Base-by-base conservation (phyloP, 2,888 invertebrate species). In the Chalcis sispes region DNA sequence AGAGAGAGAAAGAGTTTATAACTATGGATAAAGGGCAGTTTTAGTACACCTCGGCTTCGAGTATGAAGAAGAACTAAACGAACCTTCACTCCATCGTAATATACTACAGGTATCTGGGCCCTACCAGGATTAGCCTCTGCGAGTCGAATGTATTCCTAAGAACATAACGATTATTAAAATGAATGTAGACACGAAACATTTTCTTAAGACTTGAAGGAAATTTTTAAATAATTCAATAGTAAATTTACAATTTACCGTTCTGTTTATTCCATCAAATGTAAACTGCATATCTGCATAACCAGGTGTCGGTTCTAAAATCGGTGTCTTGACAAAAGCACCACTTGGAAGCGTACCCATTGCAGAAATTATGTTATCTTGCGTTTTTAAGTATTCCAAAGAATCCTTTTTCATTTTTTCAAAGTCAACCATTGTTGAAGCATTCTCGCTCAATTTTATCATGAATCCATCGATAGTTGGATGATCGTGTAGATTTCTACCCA, bases 401-500 rank as follows among this genome's bases (percentile, higher is more conserved):
- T 54, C 66, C 2, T 56, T 23, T 18, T 56, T 18, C n/a, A 42
- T 40, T 2, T 5, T 7, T 3, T 67, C 66, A 1, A 13, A 25
- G 13, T 56, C 52, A 5, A 15, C 27, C 2, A 42, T 2, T 18
- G 42, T 40, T 15, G 23, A 8, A 8, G 70, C 0, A 56, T 40
- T 48, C 3, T 46, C 15, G 13, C 15, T 50, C n/a, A 70, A 0
- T 15, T 50, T 61, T 1, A 61, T 50, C n/a, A 13, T 15, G 29
- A 70, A 29, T 5, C 46, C 50, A 1, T 8, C n/a, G 8, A 48
- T 13, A 2, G 65, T 32, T 32, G 29, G 18, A n/a, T 69, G 69
- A 40, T 69, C 59, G 3, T 59, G 69, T 23, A 56, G 42, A 59
- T 69, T 69, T n/a, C 46, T 18, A 10, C 69, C 69, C 7, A 69